Evolutionary conservation across 2,113 vertebrate genomes (phyloP).

Genomic region (Alosa alosa): DNA sequence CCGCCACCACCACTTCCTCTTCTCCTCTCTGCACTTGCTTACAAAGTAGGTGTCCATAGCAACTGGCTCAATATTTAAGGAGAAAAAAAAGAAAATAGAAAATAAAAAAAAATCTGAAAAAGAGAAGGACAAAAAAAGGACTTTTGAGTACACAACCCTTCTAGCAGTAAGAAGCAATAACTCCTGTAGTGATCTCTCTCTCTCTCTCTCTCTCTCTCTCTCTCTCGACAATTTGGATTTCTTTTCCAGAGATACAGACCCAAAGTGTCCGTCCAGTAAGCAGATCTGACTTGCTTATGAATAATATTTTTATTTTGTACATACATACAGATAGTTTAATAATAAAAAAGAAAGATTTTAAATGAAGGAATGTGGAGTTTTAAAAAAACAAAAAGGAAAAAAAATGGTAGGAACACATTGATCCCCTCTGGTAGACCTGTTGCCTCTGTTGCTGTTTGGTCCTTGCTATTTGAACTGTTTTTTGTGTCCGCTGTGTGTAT

Average conservation of each 20-base stretch:
- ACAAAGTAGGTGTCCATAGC: slow-evolving; percentile 2
- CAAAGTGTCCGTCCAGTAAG: slow-evolving; percentile 59
- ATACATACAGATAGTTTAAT: slow-evolving; percentile 71
- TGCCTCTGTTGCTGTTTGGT: slow-evolving; percentile 73
- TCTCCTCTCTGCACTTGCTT: neutral
- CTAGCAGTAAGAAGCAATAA: slow-evolving; percentile 79
- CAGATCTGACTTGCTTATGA: slow-evolving; percentile 48
- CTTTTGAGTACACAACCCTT: slow-evolving; percentile 57
- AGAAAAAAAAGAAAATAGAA: neutral
- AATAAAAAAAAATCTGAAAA: slow-evolving; percentile 20
- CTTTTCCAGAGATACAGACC: slow-evolving; percentile 44
- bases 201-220: slow-evolving; percentile 14
- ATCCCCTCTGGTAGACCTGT: slow-evolving; percentile 66
- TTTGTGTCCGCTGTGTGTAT: slow-evolving; percentile 64
- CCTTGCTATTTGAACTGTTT: slow-evolving; percentile 53
- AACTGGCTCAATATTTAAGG: neutral
- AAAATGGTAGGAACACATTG: slow-evolving; percentile 57
- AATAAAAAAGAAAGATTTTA: slow-evolving; percentile 49
- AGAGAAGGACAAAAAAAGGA: slow-evolving; percentile 46
- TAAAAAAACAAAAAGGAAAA: slow-evolving; percentile 26
- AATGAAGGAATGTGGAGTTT: slow-evolving; percentile 47
- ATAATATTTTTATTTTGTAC: slow-evolving; percentile 64
- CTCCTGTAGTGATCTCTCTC: slow-evolving; percentile 40
- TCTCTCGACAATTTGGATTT: neutral
- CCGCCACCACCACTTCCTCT: neutral